A percentile compares a stretch with the other conserved stretches of the same genome.
These are phyloP conservation scores for Nomia melanderi DNA, from an alignment of 1,140 invertebrate species.

Conservation along the genomic window DNA sequence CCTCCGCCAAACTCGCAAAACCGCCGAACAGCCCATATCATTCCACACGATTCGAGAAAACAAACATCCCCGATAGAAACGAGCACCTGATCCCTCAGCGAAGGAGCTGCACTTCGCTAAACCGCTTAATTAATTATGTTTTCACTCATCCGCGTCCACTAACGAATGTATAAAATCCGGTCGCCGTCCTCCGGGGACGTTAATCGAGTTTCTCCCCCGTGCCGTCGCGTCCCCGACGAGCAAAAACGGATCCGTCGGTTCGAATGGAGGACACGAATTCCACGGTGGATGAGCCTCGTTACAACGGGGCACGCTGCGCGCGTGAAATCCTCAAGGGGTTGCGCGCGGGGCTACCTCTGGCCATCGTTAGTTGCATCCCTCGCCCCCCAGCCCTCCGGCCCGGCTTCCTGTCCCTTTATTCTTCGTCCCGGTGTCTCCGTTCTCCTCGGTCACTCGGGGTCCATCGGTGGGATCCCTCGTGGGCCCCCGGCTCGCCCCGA, in stretches of 20 bases:
- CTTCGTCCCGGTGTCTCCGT: background rate
- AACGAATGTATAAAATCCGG: background rate
- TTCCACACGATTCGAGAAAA: no score
- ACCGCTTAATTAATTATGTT: no score
- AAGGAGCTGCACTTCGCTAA: no score
- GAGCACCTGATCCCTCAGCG: no score
- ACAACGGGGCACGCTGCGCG: background rate
- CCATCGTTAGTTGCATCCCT: conserved; percentile 35
- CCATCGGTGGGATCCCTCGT: background rate
- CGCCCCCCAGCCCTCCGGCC: background rate
- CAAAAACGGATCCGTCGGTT: background rate
- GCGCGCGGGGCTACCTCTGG: conserved; percentile 19
- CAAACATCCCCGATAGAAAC: no score
- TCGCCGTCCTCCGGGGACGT: no score
- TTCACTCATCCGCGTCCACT: no score
- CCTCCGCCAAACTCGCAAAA: no score
- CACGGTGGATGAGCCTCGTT: conserved; percentile 10
- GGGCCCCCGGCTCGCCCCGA: background rate
- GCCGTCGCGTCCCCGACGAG: background rate
- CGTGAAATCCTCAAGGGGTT: conserved; percentile 30
- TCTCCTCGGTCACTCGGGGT: background rate
- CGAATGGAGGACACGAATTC: background rate
- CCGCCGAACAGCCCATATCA: no score
- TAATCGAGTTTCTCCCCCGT: background rate
- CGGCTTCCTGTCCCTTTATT: background rate